Evolutionary conservation across 2,797 vertebrate genomes (phyloP).

Genomic region (Zonotrichia albicollis): DNA sequence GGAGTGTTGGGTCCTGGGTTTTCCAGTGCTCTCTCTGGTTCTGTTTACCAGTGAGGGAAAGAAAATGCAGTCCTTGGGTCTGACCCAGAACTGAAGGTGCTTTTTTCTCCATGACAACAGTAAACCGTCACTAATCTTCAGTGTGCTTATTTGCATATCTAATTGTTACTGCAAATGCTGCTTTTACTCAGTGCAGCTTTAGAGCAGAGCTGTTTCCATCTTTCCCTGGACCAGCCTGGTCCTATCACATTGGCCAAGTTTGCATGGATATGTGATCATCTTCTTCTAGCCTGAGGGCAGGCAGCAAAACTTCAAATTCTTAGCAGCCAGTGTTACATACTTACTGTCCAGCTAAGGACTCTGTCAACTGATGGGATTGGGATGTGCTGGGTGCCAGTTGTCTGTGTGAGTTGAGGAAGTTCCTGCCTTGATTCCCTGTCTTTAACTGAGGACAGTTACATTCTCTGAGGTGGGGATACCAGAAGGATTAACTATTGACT

Average conservation of each 20-base stretch:
- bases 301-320: not conserved
- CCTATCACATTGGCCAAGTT: not conserved
- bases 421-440: not conserved
- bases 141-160: conserved; percentile 27
- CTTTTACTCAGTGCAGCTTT: not conserved
- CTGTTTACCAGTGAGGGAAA: not conserved
- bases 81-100: not conserved
- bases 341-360: not conserved
- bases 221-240: not conserved
- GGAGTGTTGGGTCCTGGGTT: not conserved
- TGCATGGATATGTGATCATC: not conserved
- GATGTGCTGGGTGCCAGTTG: not conserved
- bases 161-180: conserved; percentile 12
- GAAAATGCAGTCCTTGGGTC: not conserved
- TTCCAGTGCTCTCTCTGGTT: not conserved
- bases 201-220: not conserved
- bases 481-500: not conserved
- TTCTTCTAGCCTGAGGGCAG: not conserved
- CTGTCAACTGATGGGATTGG: not conserved
- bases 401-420: not conserved
- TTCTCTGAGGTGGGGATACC: not conserved
- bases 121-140: conserved; percentile 34
- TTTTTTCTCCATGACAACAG: conserved; percentile 30
- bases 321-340: not conserved
- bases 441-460: not conserved